Evolutionary conservation across 2,113 vertebrate genomes (phyloP), one percentile per base, ranked within the genome.

Genomic region (Calidris pugnax): DNA sequence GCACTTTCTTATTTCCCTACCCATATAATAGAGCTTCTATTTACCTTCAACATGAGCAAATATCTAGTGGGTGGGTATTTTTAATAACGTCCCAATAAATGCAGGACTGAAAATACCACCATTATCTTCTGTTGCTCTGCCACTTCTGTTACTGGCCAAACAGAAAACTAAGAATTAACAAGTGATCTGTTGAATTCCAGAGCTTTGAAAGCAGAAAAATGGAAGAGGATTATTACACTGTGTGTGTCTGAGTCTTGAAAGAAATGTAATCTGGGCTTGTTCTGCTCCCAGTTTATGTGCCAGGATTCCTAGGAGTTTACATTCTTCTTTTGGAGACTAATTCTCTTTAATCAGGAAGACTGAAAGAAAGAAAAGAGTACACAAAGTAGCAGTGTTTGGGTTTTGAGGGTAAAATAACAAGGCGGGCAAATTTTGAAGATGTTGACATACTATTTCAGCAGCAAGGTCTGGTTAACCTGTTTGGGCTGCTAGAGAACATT

Each of bases 271-370:
- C 53, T 77, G 75, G 56, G 26, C 45, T 87, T 91, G 62, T 69
- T 80, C 64, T 91, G 60, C 71, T 87, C 64, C 67, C 30, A 90
- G 24, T 1, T 84, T 72, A 32, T 16, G 7, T 68, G 74, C 77
- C 18, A 50, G 78, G 60, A 60, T 80, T 90, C 62, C n/a, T 93
- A 72, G 41, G 79, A 85, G 74, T 81, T 95, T 89, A 92, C 95
- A 88, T 96, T 97, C 95, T 97, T 96, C 78, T 92, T 97, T 95
- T 94, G 75, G 87, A 91, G 84, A 39, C 77, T 86, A 93, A 92
- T 78, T 79, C 63, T 79, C 74, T 95, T 22, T 75, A 91, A 94
- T 93, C 86, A 93, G 79, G 93, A 95, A 94, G 80, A 91, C 20
- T 68, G 86, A 92, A 91, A 75, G 69, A 91, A 72, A 91, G 50